A percentile compares a stretch with the other conserved stretches of the same genome.
phyloP scores from a whole-genome alignment of 2,888 invertebrate genomes.

The Bibio marci region DNA sequence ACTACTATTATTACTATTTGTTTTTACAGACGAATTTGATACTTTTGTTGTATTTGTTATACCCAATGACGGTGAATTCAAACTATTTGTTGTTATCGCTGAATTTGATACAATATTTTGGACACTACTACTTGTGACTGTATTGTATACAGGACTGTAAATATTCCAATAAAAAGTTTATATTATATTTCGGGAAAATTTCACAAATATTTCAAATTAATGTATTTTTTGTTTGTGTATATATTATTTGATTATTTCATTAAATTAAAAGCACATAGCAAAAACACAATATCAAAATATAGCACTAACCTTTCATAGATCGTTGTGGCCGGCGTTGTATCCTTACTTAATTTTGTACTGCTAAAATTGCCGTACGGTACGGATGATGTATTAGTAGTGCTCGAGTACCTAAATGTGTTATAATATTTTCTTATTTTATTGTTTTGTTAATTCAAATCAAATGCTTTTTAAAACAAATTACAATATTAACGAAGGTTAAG shows the following conservation, averaged over 20 bases:
- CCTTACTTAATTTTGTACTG: slow-evolving; percentile 30
- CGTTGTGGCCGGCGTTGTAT: slow-evolving; percentile 23
- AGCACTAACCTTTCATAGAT: slow-evolving; percentile 29
- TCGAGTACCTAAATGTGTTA: slow-evolving; percentile 22
- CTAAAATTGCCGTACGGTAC: slow-evolving; percentile 31
- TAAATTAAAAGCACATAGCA: too few relatives aligned
- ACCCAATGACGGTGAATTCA: slow-evolving; percentile 20
- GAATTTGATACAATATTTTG: slow-evolving; percentile 3
- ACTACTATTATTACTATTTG: slow-evolving; percentile 11
- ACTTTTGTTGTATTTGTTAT: slow-evolving; percentile 12
- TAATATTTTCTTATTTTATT: background rate
- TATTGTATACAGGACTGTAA: slow-evolving; percentile 23
- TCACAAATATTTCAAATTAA: too few relatives aligned
- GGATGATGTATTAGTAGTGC: slow-evolving; percentile 27
- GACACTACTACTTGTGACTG: slow-evolving; percentile 19
- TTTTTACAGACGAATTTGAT: slow-evolving; percentile 12
- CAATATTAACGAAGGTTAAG: too few relatives aligned
- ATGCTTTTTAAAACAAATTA: too few relatives aligned
- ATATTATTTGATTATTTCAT: too few relatives aligned
- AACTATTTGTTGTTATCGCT: slow-evolving; percentile 13
- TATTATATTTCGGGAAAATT: background rate
- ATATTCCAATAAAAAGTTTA: slow-evolving; percentile 9
- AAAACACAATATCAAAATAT: too few relatives aligned
- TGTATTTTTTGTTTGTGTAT: too few relatives aligned
- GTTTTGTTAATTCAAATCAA: background rate